These are phyloP conservation scores for Pimephales promelas DNA, from an alignment of 2,113 vertebrate species.

Conservation along the genomic window DNA sequence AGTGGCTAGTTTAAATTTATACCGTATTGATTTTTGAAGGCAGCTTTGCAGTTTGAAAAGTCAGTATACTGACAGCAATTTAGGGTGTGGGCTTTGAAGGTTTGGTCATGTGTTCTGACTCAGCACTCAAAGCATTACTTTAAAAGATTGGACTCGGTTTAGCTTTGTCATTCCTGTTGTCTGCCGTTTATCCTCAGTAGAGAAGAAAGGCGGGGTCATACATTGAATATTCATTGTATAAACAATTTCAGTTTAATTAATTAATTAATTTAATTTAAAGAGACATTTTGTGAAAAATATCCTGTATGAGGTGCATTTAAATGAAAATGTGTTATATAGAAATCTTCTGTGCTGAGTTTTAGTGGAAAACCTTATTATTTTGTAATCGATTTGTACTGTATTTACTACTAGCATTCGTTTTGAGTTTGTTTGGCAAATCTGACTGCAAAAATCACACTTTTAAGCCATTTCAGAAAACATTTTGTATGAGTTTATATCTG, in stretches of 20 bases:
- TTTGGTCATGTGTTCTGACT: slow-evolving; percentile 9
- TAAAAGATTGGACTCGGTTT: not conserved
- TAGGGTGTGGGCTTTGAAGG: not conserved
- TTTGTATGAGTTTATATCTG: not conserved
- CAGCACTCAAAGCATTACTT: slow-evolving; percentile 37
- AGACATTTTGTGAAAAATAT: not conserved
- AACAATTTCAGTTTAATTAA: not conserved
- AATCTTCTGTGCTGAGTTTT: not conserved
- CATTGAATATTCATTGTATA: not conserved
- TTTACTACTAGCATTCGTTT: not conserved
- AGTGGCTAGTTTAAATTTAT: not conserved
- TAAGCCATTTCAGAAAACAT: not conserved
- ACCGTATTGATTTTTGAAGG: slow-evolving; percentile 9
- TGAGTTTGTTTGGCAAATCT: not conserved
- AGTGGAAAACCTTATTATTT: not conserved
- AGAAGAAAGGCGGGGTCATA: not conserved
- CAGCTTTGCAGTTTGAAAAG: not conserved
- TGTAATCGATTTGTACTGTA: not conserved
- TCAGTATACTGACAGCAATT: not conserved
- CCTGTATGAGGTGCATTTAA: not conserved
- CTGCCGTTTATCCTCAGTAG: not conserved
- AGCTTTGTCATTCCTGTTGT: not conserved
- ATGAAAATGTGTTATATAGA: not conserved
- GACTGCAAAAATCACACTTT: not conserved
- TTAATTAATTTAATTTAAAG: not conserved